phyloP scores from a whole-genome alignment of 2,113 vertebrate species.

The Bungarus multicinctus region DNA sequence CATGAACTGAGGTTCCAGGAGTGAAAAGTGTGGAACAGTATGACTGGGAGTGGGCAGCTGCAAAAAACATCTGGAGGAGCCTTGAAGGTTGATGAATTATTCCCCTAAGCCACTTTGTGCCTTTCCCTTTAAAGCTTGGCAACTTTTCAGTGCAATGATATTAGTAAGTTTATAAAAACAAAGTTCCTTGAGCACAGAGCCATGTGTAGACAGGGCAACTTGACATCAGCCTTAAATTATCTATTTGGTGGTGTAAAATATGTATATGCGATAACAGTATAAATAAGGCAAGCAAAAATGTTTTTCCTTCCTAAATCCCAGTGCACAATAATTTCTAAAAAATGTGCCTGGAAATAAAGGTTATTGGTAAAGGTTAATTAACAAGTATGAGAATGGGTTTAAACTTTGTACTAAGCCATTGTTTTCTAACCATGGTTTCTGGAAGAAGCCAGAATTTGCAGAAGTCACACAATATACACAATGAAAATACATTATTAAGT shows the following conservation, averaged over 20 bases:
- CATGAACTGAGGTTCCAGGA: not conserved
- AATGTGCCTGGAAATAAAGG: not conserved
- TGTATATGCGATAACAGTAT: not conserved
- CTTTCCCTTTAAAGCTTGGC: not conserved
- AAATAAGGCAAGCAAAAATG: not conserved
- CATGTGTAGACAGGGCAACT: not conserved
- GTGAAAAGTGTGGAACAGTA: not conserved
- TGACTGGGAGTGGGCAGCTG: not conserved
- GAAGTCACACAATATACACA: not conserved
- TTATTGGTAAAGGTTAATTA: not conserved
- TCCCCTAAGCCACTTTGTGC: not conserved
- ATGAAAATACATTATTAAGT: not conserved
- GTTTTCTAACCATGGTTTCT: not conserved
- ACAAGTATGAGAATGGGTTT: not conserved
- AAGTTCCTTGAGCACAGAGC: not conserved
- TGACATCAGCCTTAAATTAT: not conserved
- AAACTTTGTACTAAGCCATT: not conserved
- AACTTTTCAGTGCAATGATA: not conserved
- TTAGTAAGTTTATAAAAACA: not conserved
- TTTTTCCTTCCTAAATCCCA: not conserved
- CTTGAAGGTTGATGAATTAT: not conserved
- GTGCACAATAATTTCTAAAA: not conserved
- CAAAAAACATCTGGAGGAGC: not conserved
- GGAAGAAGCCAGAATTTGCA: not conserved
- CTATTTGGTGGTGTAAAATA: not conserved